phyloP scores from a whole-genome alignment of 2,113 vertebrate species.

The Macrotis lagotis region DNA sequence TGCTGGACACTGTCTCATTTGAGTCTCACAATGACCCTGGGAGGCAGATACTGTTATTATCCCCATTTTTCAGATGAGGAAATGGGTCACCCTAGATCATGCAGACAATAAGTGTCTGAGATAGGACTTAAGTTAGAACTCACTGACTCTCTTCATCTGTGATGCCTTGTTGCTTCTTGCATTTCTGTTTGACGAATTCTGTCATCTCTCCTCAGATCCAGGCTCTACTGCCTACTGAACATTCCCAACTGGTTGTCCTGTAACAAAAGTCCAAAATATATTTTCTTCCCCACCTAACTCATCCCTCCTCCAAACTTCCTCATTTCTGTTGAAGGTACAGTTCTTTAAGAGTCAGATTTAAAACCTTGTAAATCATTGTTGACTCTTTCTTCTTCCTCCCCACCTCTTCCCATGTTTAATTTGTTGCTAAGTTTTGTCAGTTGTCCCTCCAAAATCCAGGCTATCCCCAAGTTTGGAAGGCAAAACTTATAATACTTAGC shows the following conservation, averaged over 20 bases:
- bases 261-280: no score
- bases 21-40: neutral
- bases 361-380: neutral
- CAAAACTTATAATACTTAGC: neutral
- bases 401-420: no score
- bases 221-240: neutral
- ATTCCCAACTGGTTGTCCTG: neutral
- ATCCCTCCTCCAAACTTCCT: neutral
- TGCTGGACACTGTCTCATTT: neutral
- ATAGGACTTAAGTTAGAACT: neutral
- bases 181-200: neutral
- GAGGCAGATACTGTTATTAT: neutral
- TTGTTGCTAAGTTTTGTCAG: neutral
- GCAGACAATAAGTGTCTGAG: neutral
- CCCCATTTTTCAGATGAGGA: neutral
- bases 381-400: neutral
- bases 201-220: neutral
- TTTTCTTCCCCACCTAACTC: neutral
- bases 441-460: neutral
- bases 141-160: neutral
- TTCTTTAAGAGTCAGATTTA: neutral
- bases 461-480: no score
- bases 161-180: neutral
- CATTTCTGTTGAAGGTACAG: neutral
- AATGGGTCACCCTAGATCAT: neutral